phyloP scores from a whole-genome alignment of 2,888 invertebrate species.

The Calameuta idolon region DNA sequence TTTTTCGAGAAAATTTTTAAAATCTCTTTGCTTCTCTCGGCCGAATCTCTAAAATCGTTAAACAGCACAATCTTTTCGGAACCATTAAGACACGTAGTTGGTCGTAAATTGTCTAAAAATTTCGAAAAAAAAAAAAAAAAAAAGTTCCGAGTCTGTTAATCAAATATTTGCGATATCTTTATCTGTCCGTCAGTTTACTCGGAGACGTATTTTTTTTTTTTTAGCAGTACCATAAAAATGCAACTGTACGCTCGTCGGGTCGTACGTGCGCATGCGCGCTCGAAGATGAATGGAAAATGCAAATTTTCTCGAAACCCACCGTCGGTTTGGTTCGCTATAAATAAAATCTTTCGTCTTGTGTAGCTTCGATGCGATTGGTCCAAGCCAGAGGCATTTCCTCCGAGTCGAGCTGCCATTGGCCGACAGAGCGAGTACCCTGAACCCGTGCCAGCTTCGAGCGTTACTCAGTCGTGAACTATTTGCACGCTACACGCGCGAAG shows the following conservation, averaged over 20 bases:
- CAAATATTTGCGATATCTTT: constrained; percentile 1
- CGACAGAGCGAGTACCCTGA: constrained; percentile 17
- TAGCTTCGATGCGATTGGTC: constrained; percentile 13
- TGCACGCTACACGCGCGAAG: neutral
- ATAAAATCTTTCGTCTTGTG: constrained; percentile 14
- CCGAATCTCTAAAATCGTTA: neutral
- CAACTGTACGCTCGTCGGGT: neutral
- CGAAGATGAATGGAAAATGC: constrained; percentile 21
- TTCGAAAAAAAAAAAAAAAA: no score
- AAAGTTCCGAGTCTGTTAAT: neutral
- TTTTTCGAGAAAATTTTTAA: neutral
- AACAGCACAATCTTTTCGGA: neutral
- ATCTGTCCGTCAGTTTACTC: neutral
- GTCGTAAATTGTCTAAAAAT: neutral
- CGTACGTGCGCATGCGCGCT: neutral
- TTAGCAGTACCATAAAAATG: neutral
- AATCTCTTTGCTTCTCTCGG: neutral
- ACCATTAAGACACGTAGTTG: no score
- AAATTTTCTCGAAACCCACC: constrained; percentile 11
- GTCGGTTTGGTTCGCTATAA: constrained; percentile 16
- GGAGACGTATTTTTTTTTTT: neutral
- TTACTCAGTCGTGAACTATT: constrained; percentile 6
- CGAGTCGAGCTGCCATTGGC: constrained; percentile 12
- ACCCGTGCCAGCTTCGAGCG: constrained; percentile 15
- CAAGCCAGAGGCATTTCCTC: constrained; percentile 5